Evolutionary conservation across 2,888 invertebrate species (phyloP), one percentile per base, ranked within the genome.

Genomic region (Amorpha juglandis): DNA sequence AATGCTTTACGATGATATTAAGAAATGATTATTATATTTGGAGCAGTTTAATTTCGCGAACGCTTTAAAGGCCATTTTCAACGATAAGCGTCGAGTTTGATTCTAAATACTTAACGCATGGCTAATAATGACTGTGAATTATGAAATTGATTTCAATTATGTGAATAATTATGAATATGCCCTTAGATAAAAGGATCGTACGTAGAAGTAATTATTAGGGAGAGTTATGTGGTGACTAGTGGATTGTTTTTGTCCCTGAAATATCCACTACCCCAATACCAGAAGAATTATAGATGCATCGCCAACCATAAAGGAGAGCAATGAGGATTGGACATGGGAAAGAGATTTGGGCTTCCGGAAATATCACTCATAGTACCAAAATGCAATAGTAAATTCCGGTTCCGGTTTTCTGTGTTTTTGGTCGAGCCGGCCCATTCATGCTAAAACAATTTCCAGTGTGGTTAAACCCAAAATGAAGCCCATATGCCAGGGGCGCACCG

Each of bases 11-110:
- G 19, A 0, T 38, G 1, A 16, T 33, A 58, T 58, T 58, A 58
- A 58, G 42, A 42, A 42, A 58, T 42, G 58, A 58, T 42, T 58
- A 52, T 58, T 58, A 42, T 42, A 58, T 58, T 58, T 16, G 19
- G 19, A 12, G 42, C 42, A 4, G 19, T 58, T 42, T 21, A 12
- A 58, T 58, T 12, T 58, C 38, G 42, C 19, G 9, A 63, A 48
- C 19, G 19, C 2, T 6, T 42, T 62, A 45, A 62, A 19, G 4
- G 45, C 19, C 6, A 50, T 50, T 50, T n/a, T 33, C n/a, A 19
- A 42, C 62, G 63, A 16, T 11, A 19, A 19, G 19, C 42, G 58
- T 19, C 42, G 42, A 58, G 42, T 58, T 38, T 42, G 42, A 42
- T 42, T 38, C 58, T 12, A 38, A 58, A 38, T 42, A 42, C 42